Base-by-base conservation (phyloP, 2,888 invertebrate species). In the Doris montereyensis region DNA sequence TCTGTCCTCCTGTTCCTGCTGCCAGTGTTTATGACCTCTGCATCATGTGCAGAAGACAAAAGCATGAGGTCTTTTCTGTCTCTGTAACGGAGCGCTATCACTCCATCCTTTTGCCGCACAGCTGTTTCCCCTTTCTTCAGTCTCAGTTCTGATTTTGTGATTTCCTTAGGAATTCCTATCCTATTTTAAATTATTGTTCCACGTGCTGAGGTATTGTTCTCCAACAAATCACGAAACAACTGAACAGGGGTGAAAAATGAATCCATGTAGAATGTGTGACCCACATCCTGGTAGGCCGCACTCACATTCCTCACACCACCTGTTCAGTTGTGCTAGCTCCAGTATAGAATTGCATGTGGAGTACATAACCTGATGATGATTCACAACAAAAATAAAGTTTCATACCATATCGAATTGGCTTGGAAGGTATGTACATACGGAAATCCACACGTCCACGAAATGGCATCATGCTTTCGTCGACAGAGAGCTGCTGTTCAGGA, bases 301-400 rank as follows among this genome's bases (percentile, higher is more conserved):
- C 24, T 26, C 28, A 57, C 57, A 28, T 35, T 17, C 8, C 73
- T 8, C 21, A 62, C 74, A 1, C 58, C 60, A 62, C 74, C 21
- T 28, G 10, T 74, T 26, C 60, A 52, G 52, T 21, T 60, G 60
- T 60, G 30, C 62, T 32, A 32, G 58, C 30, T 30, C 60, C 74
- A n/a, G 74, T 60, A 24, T 74, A 74, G n/a, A 74, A 30, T 4
- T 60, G 8, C 60, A 74, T 60, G 17, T 26, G 8, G 30, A 26
- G 21, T 32, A 74, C 34, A 60, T 74, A 74, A 1, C 32, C 28
- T 17, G 30, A 21, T 21, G 17, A 26, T 13, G 57, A 30, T 10
- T 60, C 74, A 74, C 74, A 74, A 21, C 60, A 62, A 10, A 60
- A 10, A 62, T 74, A 74, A 24, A 74, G 28, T 74, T 74, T 74